Percentiles rank a stretch among this genome's conserved stretches.
These are phyloP conservation scores for Nymphicus hollandicus DNA, from an alignment of 2,113 vertebrate species.

Conservation along the genomic window DNA sequence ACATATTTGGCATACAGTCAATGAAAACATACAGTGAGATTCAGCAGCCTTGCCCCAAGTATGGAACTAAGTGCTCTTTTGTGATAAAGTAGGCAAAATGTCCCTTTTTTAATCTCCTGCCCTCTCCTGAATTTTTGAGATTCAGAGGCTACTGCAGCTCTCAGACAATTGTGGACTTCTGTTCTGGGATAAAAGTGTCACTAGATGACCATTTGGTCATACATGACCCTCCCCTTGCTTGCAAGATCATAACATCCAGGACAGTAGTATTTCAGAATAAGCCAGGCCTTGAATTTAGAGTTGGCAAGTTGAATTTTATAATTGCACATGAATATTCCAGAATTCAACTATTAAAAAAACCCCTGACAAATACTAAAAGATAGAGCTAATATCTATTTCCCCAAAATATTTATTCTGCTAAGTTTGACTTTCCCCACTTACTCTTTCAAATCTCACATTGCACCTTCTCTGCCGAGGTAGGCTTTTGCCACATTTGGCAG, in stretches of 20 bases:
- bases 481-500: background rate
- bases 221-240: background rate
- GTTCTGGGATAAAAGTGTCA: background rate
- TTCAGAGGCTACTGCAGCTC: background rate
- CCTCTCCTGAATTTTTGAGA: background rate
- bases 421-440: background rate
- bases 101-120: background rate
- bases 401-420: background rate
- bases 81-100: background rate
- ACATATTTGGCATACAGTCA: background rate
- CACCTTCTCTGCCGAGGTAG: background rate
- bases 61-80: background rate
- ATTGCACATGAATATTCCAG: background rate
- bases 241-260: background rate
- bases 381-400: background rate
- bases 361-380: background rate
- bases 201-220: background rate
- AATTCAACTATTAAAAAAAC: background rate
- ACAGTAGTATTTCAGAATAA: background rate
- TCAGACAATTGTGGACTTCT: background rate
- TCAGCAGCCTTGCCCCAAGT: background rate
- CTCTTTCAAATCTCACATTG: fast-evolving
- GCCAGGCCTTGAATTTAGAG: background rate
- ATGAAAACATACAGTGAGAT: background rate
- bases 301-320: background rate